Conservation (phyloP, 2,888 invertebrate genomes). For the Zhuqinia jingwanae region DNA sequence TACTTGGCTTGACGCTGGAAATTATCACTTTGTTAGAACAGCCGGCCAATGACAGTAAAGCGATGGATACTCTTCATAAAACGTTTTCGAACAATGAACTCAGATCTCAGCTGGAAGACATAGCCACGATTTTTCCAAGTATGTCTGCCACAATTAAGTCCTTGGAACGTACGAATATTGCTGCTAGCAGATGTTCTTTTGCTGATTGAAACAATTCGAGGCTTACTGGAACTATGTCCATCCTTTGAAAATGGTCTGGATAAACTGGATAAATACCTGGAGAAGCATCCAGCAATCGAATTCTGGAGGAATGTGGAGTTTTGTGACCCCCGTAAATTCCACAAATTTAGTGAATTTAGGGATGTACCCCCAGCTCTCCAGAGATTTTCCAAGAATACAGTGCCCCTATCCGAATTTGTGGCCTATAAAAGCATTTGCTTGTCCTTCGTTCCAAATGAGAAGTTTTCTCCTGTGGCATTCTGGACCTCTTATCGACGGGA, state of each 20-base stretch:
- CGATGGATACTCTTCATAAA: background rate
- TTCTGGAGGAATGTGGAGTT: conserved; percentile 21
- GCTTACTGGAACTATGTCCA: background rate
- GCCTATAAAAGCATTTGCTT: background rate
- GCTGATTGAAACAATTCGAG: background rate
- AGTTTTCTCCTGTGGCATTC: background rate
- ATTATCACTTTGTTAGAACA: too few relatives aligned
- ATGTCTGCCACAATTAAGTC: background rate
- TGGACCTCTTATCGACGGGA: background rate
- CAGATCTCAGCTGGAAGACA: background rate
- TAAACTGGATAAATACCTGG: conserved; percentile 1
- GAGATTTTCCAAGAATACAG: background rate
- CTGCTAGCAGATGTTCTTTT: background rate
- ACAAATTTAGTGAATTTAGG: background rate
- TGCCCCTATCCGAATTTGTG: background rate
- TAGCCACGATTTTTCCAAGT: background rate
- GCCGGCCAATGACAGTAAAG: background rate
- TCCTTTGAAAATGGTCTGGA: background rate
- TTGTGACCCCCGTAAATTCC: background rate
- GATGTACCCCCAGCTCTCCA: background rate
- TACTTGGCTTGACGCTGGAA: too few relatives aligned
- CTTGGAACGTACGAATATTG: background rate
- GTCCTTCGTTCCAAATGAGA: background rate
- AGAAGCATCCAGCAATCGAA: background rate
- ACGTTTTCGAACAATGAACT: background rate